Evolutionary conservation across 2,113 vertebrate species (phyloP), one percentile per base, ranked within the genome.

Genomic region (Gopherus evgoodei): DNA sequence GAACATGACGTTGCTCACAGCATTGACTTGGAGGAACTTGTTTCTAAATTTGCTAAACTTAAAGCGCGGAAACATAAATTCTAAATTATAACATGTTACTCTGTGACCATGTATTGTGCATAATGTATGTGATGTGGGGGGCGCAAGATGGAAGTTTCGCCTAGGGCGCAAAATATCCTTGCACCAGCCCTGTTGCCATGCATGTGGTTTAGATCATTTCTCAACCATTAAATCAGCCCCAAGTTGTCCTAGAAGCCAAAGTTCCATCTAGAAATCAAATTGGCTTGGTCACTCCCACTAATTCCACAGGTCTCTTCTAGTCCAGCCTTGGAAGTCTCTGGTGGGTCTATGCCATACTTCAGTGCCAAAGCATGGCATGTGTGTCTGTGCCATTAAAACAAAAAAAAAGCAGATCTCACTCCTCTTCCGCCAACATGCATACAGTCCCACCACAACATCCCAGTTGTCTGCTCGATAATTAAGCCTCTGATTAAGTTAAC

Each of bases 351-450:
- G 31, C 62, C 8, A 8, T 65, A n/a, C 27, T 35, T 3, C 82
- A 6, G 31, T 2, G 22, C 2, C 24, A 38, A 24, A 49, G 44
- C n/a, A 52, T n/a, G 29, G 22, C 10, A 5, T 38, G 29, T 31
- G 16, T 42, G 5, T 89, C 38, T 44, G 50, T 42, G 27, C 50
- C 44, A 27, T 84, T 65, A n/a, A 65, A 65, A 25, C 7, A 57
- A 11, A 24, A 49, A 49, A 47, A 47, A 82, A 27, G 14, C 3
- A 29, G 24, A 17, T 14, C 44, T 25, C 8, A 0, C 13, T 16
- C 50, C 21, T 27, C 56, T 57, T 14, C 19, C 29, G 62, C 4
- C 65, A 0, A 2, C 14, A 31, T 6, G 4, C 11, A 11, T 12
- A 0, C 11, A 35, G 31, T 44, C 6, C 47, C 86, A 24, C 35